Evolutionary conservation across 2,888 invertebrate species (phyloP).

Genomic region (Tenthredo mesomela): DNA sequence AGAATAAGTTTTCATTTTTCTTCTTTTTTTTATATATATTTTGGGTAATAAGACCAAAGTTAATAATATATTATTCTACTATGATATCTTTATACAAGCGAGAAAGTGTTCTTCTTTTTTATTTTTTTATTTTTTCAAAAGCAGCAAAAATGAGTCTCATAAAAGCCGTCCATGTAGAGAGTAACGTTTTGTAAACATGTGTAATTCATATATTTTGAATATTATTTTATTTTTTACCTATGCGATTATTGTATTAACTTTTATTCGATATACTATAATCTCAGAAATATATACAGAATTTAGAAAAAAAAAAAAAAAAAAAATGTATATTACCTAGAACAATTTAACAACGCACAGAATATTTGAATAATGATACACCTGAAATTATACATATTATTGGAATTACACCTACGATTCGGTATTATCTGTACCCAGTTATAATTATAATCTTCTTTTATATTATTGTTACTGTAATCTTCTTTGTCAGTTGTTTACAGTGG

Average conservation of each 20-base stretch:
- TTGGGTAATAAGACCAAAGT: not conserved
- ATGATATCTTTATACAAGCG: not conserved
- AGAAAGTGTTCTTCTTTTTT: not conserved
- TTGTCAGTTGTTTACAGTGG: not conserved
- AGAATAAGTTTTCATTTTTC: not conserved
- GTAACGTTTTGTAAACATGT: constrained; percentile 12
- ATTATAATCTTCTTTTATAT: not conserved
- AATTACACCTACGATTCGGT: not conserved
- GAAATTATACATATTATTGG: constrained; percentile 20
- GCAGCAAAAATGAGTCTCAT: constrained; percentile 50
- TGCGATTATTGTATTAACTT: constrained; percentile 43
- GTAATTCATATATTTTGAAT: constrained; percentile 41
- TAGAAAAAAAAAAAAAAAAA: not conserved
- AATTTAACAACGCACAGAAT: constrained; percentile 44
- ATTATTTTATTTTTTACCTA: constrained; percentile 37
- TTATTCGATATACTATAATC: constrained; percentile 14
- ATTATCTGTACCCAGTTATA: not conserved
- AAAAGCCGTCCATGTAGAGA: constrained; percentile 49
- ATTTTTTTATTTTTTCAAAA: not conserved
- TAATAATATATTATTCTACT: not conserved
- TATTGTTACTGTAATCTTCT: not conserved
- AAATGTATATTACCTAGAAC: constrained; percentile 25
- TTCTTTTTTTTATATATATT: not conserved
- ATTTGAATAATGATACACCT: constrained; percentile 10
- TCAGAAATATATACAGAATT: constrained; percentile 33